phyloP scores from a whole-genome alignment of 1,140 invertebrate genomes.

The Brachionus rotundiformis region DNA sequence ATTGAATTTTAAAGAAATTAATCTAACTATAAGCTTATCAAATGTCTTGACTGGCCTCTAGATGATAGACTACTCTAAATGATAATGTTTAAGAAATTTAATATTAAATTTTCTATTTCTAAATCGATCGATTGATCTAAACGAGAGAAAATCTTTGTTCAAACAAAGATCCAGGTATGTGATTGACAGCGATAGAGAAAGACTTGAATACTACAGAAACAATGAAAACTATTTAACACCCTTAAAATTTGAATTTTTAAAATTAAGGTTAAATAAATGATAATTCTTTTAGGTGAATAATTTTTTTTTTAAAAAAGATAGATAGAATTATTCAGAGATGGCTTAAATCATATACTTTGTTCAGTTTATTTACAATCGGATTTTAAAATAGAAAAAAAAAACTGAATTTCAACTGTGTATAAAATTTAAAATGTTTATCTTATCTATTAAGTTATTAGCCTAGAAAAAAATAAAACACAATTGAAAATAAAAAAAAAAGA shows the following conservation, averaged over 20 bases:
- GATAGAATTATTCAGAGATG: neutral
- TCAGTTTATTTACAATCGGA: constrained; percentile 50
- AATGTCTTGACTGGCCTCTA: neutral
- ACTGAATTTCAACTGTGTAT: constrained; percentile 1
- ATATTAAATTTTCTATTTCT: neutral
- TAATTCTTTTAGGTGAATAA: constrained; percentile 33
- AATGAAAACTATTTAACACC: constrained; percentile 41
- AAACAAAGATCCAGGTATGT: constrained; percentile 18
- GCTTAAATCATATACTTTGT: neutral
- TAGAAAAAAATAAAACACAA: constrained; percentile 19
- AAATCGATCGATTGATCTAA: constrained; percentile 45
- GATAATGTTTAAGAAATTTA: constrained; percentile 46
- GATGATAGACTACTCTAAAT: neutral
- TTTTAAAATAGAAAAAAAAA: constrained; percentile 1
- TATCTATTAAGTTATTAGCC: constrained; percentile 51
- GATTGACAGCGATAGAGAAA: constrained; percentile 30
- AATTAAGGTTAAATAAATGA: constrained; percentile 51
- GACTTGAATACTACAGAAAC: neutral
- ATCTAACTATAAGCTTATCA: constrained; percentile 12
- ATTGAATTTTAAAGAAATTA: neutral
- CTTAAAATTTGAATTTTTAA: constrained; percentile 27
- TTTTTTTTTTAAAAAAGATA: neutral
- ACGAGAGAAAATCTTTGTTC: constrained; percentile 22
- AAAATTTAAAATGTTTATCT: constrained; percentile 47
- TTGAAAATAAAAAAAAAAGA: neutral